Conservation (phyloP, 2,113 vertebrate species). For the Jacana jacana region DNA sequence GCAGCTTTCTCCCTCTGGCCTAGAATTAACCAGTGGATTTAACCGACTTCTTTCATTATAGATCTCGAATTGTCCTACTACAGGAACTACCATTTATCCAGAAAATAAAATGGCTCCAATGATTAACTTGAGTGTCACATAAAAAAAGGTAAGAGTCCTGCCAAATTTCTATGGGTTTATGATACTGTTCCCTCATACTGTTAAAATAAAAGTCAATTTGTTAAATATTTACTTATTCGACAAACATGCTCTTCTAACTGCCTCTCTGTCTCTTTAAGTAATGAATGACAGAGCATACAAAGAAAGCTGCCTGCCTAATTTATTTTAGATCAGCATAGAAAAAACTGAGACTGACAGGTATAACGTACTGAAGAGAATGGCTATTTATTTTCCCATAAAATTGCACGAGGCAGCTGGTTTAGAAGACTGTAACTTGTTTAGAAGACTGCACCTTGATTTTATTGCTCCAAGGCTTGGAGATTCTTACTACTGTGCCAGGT, state of each 20-base stretch:
- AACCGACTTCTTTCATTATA: not conserved
- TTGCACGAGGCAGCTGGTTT: constrained; percentile 7
- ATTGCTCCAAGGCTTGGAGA: constrained; percentile 1
- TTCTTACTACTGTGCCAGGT: not conserved
- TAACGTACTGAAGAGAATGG: not conserved
- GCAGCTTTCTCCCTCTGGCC: not conserved
- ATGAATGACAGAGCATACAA: constrained; percentile 3
- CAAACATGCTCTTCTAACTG: not conserved
- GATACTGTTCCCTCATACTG: not conserved
- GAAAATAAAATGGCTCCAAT: not conserved
- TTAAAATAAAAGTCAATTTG: not conserved
- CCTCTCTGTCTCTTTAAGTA: not conserved
- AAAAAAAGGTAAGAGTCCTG: not conserved
- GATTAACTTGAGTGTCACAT: not conserved
- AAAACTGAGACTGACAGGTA: not conserved
- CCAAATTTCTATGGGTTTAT: not conserved
- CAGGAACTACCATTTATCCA: not conserved
- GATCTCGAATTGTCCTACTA: not conserved
- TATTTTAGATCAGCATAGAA: not conserved
- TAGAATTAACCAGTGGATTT: not conserved
- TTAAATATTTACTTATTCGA: constrained; percentile 19
- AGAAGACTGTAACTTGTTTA: not conserved
- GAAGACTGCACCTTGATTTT: not conserved
- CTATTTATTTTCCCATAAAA: constrained; percentile 31
- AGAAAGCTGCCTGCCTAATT: not conserved